phyloP scores from a whole-genome alignment of 1,140 invertebrate genomes.

The Drosophila pseudoananassae region DNA sequence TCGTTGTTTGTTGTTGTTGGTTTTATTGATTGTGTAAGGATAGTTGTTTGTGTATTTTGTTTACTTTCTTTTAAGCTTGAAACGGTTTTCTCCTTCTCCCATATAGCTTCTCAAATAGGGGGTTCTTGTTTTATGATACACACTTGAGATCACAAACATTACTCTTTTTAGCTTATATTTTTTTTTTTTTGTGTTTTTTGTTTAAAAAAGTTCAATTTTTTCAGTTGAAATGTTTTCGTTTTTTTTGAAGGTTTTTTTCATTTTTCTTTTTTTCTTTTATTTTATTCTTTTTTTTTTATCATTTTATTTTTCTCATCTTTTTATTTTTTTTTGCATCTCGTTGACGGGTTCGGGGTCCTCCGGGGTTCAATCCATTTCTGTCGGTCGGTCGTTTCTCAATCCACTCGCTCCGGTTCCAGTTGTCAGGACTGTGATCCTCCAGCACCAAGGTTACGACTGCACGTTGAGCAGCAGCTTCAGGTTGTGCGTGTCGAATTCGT shows the following conservation, averaged over 20 bases:
- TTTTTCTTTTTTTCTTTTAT: slow-evolving; percentile 71
- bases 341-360: slow-evolving; percentile 69
- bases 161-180: slow-evolving; percentile 45
- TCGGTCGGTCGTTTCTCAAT: slow-evolving; percentile 14
- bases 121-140: slow-evolving; percentile 77
- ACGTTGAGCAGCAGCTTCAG: slow-evolving; percentile 85
- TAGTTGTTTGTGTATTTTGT: slow-evolving; percentile 53
- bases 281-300: slow-evolving; percentile 64
- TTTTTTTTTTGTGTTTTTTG: slow-evolving; percentile 49
- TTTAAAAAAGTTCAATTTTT: slow-evolving; percentile 79
- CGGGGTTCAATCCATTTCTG: slow-evolving; percentile 41
- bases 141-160: slow-evolving; percentile 84
- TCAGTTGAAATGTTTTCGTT: slow-evolving; percentile 71
- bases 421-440: slow-evolving; percentile 31
- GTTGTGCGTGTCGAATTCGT: slow-evolving; percentile 84
- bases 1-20: slow-evolving; percentile 39
- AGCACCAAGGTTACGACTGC: slow-evolving; percentile 84
- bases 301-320: slow-evolving; percentile 41
- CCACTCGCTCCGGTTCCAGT: slow-evolving; percentile 9
- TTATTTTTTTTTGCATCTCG: slow-evolving; percentile 51
- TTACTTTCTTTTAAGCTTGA: slow-evolving; percentile 47
- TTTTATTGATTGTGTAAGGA: slow-evolving; percentile 49
- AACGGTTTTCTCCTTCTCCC: slow-evolving; percentile 27
- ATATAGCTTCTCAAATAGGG: slow-evolving; percentile 66
- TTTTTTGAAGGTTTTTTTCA: slow-evolving; percentile 50